A percentile compares a stretch with the other conserved stretches of the same genome.
phyloP scores from a whole-genome alignment of 2,797 vertebrate species.

The Periophthalmus magnuspinnatus region DNA sequence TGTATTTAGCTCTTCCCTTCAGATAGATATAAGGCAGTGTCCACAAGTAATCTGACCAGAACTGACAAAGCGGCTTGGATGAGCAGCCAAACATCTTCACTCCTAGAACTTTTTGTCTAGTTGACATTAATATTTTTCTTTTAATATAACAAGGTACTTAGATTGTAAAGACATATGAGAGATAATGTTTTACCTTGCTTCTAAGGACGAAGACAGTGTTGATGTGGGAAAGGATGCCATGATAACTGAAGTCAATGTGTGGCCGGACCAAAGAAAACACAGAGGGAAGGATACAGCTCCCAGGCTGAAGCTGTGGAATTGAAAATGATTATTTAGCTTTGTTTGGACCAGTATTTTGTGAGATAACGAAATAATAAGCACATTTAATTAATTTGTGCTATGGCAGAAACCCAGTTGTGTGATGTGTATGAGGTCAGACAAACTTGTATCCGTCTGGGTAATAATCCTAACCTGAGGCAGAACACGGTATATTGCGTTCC shows the following conservation, averaged over 20 bases:
- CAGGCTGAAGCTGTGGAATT: slow-evolving; percentile 88
- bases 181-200: slow-evolving; percentile 85
- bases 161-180: neutral
- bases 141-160: neutral
- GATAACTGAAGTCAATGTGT: slow-evolving; percentile 97
- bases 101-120: no score
- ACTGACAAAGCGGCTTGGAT: no score
- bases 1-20: no score
- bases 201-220: slow-evolving; percentile 97
- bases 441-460: neutral
- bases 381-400: neutral
- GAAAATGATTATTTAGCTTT: slow-evolving; percentile 8
- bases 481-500: slow-evolving; percentile 95
- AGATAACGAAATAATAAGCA: neutral
- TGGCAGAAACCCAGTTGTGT: slow-evolving; percentile 9
- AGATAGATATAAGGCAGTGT: no score
- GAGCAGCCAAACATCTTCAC: no score
- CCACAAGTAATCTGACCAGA: no score
- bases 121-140: no score
- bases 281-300: slow-evolving; percentile 90
- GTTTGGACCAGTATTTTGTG: neutral
- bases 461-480: slow-evolving; percentile 88
- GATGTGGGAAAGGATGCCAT: slow-evolving; percentile 98
- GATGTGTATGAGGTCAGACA: neutral
- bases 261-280: slow-evolving; percentile 97